Conservation (phyloP, 2,888 invertebrate species). For the Brachylomia viminalis region DNA sequence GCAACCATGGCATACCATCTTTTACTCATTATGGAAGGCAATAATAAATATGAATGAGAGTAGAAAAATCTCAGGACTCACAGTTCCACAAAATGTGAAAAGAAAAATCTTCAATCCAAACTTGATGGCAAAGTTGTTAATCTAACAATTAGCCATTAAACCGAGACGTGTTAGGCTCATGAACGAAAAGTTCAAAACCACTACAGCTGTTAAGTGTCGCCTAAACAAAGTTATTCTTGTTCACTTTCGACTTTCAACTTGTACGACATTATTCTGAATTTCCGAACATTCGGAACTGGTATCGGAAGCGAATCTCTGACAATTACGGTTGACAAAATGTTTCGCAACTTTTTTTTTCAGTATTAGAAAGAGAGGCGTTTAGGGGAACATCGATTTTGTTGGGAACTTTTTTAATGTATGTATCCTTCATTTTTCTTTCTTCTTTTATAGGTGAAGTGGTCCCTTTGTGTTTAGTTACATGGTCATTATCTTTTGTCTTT, state of each 20-base stretch:
- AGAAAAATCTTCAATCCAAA: slow-evolving; percentile 1
- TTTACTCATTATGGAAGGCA: too few relatives aligned
- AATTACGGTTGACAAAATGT: slow-evolving; percentile 65
- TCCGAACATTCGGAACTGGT: slow-evolving; percentile 48
- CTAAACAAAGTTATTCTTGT: slow-evolving; percentile 44
- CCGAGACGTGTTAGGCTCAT: slow-evolving; percentile 16
- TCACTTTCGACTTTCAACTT: slow-evolving; percentile 37
- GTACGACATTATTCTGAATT: slow-evolving; percentile 53
- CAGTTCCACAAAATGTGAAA: not conserved
- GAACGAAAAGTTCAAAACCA: slow-evolving; percentile 35
- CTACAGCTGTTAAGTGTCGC: slow-evolving; percentile 33
- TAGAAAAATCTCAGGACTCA: not conserved
- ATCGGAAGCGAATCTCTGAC: slow-evolving; percentile 59
- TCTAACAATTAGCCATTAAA: slow-evolving; percentile 17
- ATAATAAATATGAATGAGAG: too few relatives aligned
- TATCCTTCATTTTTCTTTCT: slow-evolving; percentile 14
- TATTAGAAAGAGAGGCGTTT: slow-evolving; percentile 47
- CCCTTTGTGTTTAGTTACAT: slow-evolving; percentile 6
- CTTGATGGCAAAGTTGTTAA: not conserved
- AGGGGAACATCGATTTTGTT: slow-evolving; percentile 46
- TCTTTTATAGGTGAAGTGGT: slow-evolving; percentile 39
- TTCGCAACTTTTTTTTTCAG: slow-evolving; percentile 58
- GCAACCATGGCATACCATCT: too few relatives aligned
- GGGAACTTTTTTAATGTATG: slow-evolving; percentile 57
- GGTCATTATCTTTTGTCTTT: not conserved